Conservation (phyloP, 2,113 vertebrate species). For the Megaceryle maxima region DNA sequence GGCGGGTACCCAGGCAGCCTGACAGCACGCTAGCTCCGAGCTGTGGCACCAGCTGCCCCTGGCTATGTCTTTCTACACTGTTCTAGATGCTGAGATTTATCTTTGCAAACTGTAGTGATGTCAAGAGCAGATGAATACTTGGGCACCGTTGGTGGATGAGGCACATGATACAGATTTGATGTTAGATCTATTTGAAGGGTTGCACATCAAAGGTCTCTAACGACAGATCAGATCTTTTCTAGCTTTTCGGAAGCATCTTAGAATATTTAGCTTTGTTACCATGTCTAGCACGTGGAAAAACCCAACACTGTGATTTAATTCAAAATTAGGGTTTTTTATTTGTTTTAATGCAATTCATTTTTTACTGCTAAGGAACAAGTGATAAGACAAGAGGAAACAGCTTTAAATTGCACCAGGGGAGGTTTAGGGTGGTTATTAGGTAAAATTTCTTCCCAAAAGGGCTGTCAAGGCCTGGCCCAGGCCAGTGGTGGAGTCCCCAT, state of each 20-base stretch:
- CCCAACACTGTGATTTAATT: not conserved
- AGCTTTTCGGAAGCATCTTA: not conserved
- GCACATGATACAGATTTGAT: fast-evolving
- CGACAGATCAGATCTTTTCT: not conserved
- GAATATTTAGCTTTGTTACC: not conserved
- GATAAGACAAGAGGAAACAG: too few relatives aligned
- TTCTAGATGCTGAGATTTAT: fast-evolving
- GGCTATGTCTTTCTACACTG: not conserved
- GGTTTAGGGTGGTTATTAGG: too few relatives aligned
- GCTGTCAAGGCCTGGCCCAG: too few relatives aligned
- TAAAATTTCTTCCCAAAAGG: too few relatives aligned
- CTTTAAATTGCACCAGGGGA: too few relatives aligned
- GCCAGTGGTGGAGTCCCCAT: too few relatives aligned
- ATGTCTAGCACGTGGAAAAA: not conserved
- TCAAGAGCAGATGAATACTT: not conserved
- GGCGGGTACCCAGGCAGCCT: not conserved
- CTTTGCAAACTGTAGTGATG: not conserved
- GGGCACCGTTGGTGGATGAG: fast-evolving
- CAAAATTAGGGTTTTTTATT: not conserved
- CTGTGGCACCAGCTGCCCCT: not conserved
- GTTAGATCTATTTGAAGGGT: not conserved
- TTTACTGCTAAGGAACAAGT: too few relatives aligned
- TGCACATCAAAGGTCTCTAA: not conserved
- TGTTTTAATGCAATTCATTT: not conserved
- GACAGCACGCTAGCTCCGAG: not conserved